Conservation (phyloP, 2,888 invertebrate species). For the Heliconius hortense region DNA sequence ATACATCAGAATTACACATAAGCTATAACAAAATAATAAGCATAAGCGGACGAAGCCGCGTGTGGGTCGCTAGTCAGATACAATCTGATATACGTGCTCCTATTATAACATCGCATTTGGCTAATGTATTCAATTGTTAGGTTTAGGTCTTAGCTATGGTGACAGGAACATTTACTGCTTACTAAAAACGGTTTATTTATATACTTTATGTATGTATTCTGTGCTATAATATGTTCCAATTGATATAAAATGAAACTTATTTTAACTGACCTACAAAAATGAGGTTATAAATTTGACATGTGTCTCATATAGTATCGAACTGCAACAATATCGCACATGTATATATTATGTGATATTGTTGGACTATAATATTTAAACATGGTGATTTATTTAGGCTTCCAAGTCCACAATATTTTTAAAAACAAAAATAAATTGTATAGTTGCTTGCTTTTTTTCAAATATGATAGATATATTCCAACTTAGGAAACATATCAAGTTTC, state of each 20-base stretch:
- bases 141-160: conserved; percentile 32
- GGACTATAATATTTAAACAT: too few relatives aligned
- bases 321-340: too few relatives aligned
- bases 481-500: too few relatives aligned
- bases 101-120: conserved; percentile 49
- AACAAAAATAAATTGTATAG: too few relatives aligned
- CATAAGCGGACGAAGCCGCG: neutral
- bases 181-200: conserved; percentile 24
- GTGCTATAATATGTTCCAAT: neutral
- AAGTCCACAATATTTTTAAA: too few relatives aligned
- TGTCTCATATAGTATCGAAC: too few relatives aligned
- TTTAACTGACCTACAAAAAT: neutral
- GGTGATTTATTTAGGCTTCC: too few relatives aligned
- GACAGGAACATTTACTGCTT: conserved; percentile 26
- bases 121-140: conserved; percentile 45
- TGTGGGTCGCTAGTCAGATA: neutral
- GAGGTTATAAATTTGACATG: neutral
- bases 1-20: too few relatives aligned
- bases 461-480: too few relatives aligned
- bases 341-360: too few relatives aligned
- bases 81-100: conserved; percentile 46
- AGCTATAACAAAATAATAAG: neutral
- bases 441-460: too few relatives aligned
- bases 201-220: neutral
- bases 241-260: neutral